phyloP scores from a whole-genome alignment of 2,797 vertebrate genomes.

The Thripadectes ignobilis region DNA sequence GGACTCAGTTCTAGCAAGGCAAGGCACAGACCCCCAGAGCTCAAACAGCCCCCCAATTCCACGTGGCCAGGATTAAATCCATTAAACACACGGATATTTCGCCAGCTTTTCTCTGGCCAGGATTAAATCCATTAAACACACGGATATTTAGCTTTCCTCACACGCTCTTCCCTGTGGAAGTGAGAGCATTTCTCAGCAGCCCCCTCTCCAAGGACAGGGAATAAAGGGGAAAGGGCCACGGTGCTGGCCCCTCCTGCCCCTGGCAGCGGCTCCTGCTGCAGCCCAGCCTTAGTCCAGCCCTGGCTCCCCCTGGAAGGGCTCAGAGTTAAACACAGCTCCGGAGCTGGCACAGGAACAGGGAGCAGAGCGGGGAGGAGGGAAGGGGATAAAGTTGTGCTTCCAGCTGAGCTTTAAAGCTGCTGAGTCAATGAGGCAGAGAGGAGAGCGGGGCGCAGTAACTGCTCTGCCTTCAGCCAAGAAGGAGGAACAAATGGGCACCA shows the following conservation, averaged over 20 bases:
- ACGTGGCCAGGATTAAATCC: neutral
- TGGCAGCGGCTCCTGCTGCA: accelerated
- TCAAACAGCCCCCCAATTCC: neutral
- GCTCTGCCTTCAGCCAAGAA: neutral
- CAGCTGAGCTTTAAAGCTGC: neutral
- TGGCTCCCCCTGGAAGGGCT: neutral
- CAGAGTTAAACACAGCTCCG: neutral
- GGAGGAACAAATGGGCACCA: neutral
- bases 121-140: neutral
- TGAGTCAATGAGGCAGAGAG: neutral
- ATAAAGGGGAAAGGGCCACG: neutral
- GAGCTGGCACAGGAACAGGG: neutral
- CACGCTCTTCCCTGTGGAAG: neutral
- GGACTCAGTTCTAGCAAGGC: neutral
- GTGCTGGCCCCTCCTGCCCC: neutral
- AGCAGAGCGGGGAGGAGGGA: neutral
- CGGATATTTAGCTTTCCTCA: neutral
- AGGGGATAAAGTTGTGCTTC: neutral
- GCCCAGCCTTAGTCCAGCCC: neutral
- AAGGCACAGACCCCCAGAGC: neutral
- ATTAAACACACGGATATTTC: accelerated
- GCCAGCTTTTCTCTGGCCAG: neutral
- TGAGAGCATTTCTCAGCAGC: neutral
- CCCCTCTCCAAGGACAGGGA: neutral
- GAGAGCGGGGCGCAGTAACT: neutral